These are phyloP conservation scores for Pedicia rivosa DNA, from an alignment of 2,888 invertebrate genomes.

Conservation along the genomic window DNA sequence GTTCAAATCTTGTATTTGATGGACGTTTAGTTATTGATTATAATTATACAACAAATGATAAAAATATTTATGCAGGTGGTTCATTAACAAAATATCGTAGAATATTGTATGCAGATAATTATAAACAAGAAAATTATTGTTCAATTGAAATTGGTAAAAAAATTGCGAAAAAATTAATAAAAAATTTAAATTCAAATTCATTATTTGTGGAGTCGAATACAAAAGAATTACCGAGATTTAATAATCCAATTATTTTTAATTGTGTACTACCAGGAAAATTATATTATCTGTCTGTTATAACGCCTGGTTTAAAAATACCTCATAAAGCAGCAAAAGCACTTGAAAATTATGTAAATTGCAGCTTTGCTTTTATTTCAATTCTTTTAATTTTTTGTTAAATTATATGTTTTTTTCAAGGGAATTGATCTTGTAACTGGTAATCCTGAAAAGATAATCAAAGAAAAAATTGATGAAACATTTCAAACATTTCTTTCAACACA, in stretches of 20 bases:
- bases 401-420: conserved; percentile 2
- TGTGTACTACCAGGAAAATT: conserved; percentile 34
- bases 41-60: conserved; percentile 46
- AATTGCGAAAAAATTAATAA: neutral
- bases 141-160: conserved; percentile 45
- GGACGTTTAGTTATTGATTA: conserved; percentile 45
- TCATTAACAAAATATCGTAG: conserved; percentile 44
- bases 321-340: conserved; percentile 23
- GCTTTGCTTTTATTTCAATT: conserved; percentile 7
- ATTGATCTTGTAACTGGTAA: conserved; percentile 8
- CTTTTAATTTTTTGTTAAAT: neutral
- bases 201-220: neutral
- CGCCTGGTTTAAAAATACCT: conserved; percentile 30
- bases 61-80: conserved; percentile 47
- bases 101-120: conserved; percentile 35
- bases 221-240: conserved; percentile 21
- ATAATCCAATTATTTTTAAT: conserved; percentile 24
- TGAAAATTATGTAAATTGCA: conserved; percentile 22
- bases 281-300: conserved; percentile 32
- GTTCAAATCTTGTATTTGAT: conserved; percentile 40
- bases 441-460: no score
- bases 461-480: neutral
- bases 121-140: conserved; percentile 38
- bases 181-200: neutral
- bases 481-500: neutral